A percentile compares a stretch with the other conserved stretches of the same genome.
Evolutionary conservation across 1,140 invertebrate genomes (phyloP).

Genomic region (Rhizoglyphus robini): DNA sequence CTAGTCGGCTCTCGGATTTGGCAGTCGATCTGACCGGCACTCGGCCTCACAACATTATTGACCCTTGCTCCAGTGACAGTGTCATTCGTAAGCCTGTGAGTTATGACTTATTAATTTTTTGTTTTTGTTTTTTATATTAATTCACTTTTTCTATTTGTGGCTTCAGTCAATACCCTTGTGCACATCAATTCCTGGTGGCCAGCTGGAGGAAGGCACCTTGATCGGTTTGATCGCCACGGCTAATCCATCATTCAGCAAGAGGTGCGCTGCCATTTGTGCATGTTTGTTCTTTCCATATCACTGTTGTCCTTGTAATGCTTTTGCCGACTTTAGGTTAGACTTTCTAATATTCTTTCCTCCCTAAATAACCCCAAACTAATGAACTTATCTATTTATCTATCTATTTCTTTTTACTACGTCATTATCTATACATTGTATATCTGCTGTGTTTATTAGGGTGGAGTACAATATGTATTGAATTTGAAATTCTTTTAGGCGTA

Average conservation of each 20-base stretch:
- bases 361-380: neutral
- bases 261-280: neutral
- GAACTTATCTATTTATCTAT: neutral
- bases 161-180: neutral
- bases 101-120: neutral
- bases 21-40: neutral
- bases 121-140: neutral
- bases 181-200: neutral
- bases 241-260: neutral
- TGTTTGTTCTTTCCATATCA: neutral
- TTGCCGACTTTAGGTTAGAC: neutral
- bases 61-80: neutral
- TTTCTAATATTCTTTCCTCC: neutral
- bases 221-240: neutral
- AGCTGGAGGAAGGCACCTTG: neutral
- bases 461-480: neutral
- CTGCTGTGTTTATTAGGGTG: neutral
- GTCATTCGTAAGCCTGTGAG: neutral
- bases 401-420: neutral
- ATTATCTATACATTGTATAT: neutral
- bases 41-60: neutral
- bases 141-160: neutral
- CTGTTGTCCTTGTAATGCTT: neutral
- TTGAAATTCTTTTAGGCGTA: neutral
- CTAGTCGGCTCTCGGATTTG: neutral